A percentile compares a stretch with the other conserved stretches of the same genome.
Evolutionary conservation across 2,797 vertebrate genomes (phyloP).

Genomic region (Sebastes iracundus): DNA sequence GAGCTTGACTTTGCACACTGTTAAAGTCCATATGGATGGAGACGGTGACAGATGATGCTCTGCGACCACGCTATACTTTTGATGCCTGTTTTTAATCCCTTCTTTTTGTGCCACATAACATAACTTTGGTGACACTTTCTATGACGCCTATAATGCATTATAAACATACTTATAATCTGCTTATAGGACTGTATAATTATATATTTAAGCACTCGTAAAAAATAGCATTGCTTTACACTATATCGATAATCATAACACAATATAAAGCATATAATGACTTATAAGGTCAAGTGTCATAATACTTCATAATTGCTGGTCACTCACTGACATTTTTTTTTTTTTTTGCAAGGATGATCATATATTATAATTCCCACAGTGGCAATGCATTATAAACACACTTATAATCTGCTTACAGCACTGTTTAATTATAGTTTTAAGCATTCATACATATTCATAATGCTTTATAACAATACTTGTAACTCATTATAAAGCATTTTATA

Average conservation of each 20-base stretch:
- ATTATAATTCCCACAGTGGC: too few relatives aligned
- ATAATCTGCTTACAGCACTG: rapidly evolving
- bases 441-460: too few relatives aligned
- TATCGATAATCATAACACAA: too few relatives aligned
- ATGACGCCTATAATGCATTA: neutral
- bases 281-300: neutral
- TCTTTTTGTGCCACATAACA: too few relatives aligned
- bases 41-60: neutral
- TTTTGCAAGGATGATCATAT: too few relatives aligned
- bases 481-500: too few relatives aligned
- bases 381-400: neutral
- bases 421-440: too few relatives aligned
- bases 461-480: too few relatives aligned
- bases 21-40: neutral
- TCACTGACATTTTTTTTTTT: too few relatives aligned
- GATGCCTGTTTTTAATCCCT: neutral
- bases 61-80: neutral
- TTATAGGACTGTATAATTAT: too few relatives aligned
- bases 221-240: rapidly evolving
- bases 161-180: neutral
- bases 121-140: neutral
- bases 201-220: rapidly evolving
- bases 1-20: neutral
- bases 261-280: too few relatives aligned
- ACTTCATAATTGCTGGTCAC: too few relatives aligned